Evolutionary conservation across 2,797 vertebrate genomes (phyloP).

Genomic region (Phoxinus dragarum): DNA sequence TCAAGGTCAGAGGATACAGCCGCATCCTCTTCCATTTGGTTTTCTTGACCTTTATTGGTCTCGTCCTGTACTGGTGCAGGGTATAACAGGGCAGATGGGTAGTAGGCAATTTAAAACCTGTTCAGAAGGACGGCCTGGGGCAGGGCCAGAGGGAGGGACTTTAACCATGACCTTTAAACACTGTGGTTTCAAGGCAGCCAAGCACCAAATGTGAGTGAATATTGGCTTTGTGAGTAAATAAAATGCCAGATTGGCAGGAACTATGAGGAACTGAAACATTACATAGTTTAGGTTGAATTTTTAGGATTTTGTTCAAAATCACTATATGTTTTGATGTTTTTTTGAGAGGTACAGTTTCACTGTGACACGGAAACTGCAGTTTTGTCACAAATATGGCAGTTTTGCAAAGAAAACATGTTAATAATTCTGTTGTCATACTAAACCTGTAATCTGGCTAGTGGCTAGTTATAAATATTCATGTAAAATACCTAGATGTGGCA

Average conservation of each 20-base stretch:
- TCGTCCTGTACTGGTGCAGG: not conserved
- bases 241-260: slow-evolving; percentile 6
- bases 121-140: slow-evolving; percentile 38
- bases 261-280: not conserved
- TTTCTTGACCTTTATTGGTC: slow-evolving; percentile 36
- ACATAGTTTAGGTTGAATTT: not conserved
- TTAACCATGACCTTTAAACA: slow-evolving; percentile 10
- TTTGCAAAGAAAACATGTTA: not conserved
- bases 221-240: slow-evolving; percentile 4
- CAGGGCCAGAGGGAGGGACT: slow-evolving; percentile 30
- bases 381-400: not conserved
- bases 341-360: not conserved
- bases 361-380: not conserved
- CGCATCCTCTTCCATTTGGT: not conserved
- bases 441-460: not conserved
- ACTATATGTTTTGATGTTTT: not conserved
- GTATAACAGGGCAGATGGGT: slow-evolving; percentile 25
- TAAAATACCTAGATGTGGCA: not conserved
- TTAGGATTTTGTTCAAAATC: not conserved
- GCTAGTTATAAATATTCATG: not conserved
- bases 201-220: slow-evolving; percentile 25
- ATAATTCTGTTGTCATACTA: not conserved
- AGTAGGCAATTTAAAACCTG: slow-evolving; percentile 52
- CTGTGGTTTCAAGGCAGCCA: slow-evolving; percentile 21
- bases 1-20: not conserved